A percentile compares a stretch with the other conserved stretches of the same genome.
These are phyloP conservation scores for Acanthosepion lycidas DNA, from an alignment of 2,888 invertebrate species.

Conservation along the genomic window DNA sequence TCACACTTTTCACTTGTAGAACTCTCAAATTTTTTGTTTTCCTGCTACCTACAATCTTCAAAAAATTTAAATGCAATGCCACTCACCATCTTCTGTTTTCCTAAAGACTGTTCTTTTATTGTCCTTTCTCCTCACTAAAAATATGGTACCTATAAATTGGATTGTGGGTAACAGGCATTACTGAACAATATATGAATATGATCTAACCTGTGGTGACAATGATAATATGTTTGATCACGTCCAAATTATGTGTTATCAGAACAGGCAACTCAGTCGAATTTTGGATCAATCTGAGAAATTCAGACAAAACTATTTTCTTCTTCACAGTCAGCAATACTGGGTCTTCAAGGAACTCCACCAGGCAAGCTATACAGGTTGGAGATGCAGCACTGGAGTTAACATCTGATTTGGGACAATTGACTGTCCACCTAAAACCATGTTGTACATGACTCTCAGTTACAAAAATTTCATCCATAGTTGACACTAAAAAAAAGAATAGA, in stretches of 20 bases:
- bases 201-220: background rate
- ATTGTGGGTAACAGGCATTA: no score
- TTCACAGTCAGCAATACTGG: background rate
- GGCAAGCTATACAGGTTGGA: constrained; percentile 2
- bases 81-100: no score
- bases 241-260: constrained; percentile 21
- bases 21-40: no score
- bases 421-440: background rate
- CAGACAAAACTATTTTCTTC: constrained; percentile 13
- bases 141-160: no score
- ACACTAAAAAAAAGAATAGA: background rate
- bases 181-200: background rate
- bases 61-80: no score
- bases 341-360: constrained; percentile 17
- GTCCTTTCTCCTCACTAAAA: no score
- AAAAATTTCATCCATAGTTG: background rate
- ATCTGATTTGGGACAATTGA: background rate
- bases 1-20: no score
- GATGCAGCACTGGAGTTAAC: background rate
- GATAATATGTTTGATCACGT: constrained; percentile 33
- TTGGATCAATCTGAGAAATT: background rate
- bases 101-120: no score
- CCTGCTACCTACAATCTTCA: no score
- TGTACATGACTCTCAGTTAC: background rate
- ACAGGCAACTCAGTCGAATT: background rate